Evolutionary conservation across 2,888 invertebrate species (phyloP), one percentile per base, ranked within the genome.

Genomic region (Caenorhabditis macrosperma): DNA sequence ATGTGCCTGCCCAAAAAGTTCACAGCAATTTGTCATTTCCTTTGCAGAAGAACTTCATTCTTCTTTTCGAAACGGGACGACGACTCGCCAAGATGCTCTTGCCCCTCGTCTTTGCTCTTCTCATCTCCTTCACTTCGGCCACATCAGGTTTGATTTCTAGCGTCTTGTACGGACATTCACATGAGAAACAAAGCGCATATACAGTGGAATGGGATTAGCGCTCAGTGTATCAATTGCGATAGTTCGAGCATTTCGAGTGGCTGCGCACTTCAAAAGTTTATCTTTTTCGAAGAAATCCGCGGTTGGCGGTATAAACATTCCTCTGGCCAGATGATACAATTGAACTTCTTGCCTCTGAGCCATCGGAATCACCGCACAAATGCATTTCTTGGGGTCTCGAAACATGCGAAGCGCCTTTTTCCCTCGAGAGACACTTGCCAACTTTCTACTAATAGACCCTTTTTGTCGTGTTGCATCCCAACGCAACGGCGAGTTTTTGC

Each of bases 381-480:
- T 69, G 60, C 52, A 68, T 71, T 71, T 55, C 48, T 57, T 57
- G 54, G 44, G 55, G 64, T 63, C 55, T 46, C 55, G 55, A 64
- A 74, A 66, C 74, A 74, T 74, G 74, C 48, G 63, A 24, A 33
- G 35, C 46, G 30, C 10, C 15, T 63, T 64, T 74, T 61, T 69
- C 69, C 77, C 77, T 77, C 30, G 77, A 77, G 77, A 77, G 77
- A 77, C 64, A 69, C 77, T 77, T 76, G 76, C 76, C 76, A 76
- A 76, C 76, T 76, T 76, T 61, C 69, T 44, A 77, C 77, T 77
- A 77, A 69, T 77, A 77, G 77, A 77, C 69, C 77, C 69, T 77
- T 77, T 77, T 77, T 76, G 76, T 76, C 68, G 50, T 68, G 67
- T 67, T 48, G 66, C 74, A 74, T 66, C 71, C 38, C 64, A 64